phyloP scores from a whole-genome alignment of 2,797 vertebrate species.

The Phoebastria nigripes region DNA sequence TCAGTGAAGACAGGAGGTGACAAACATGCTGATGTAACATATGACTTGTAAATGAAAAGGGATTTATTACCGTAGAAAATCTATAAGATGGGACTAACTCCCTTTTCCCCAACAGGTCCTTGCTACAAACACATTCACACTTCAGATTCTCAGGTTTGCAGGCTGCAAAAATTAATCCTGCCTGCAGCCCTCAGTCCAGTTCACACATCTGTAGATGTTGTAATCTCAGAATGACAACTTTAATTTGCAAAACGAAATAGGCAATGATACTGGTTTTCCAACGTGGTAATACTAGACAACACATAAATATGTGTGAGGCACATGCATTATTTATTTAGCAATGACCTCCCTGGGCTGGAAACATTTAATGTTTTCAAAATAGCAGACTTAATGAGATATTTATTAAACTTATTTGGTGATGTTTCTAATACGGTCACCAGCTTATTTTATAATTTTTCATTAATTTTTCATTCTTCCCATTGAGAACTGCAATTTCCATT shows the following conservation, averaged over 20 bases:
- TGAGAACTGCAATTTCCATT: not conserved
- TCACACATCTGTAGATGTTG: not conserved
- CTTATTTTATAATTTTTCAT: not conserved
- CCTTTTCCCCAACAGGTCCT: not conserved
- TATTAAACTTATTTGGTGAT: not conserved
- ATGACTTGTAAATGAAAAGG: conserved; percentile 36
- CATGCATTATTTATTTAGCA: conserved; percentile 9
- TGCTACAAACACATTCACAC: not conserved
- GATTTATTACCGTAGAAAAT: conserved; percentile 49
- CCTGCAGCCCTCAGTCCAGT: not conserved
- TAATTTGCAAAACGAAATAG: not conserved
- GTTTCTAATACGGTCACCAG: not conserved
- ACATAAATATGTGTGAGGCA: not conserved
- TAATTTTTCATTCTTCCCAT: not conserved
- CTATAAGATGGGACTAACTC: not conserved
- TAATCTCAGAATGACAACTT: not conserved
- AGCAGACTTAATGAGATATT: not conserved
- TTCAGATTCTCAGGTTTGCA: not conserved
- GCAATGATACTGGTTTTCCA: not conserved
- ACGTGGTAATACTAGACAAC: not conserved
- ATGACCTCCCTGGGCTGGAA: not conserved
- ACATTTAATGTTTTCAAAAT: not conserved
- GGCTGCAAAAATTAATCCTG: not conserved
- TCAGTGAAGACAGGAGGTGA: not conserved
- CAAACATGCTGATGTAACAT: conserved; percentile 26